Evolutionary conservation across 2,888 invertebrate genomes (phyloP), one percentile per base, ranked within the genome.

Genomic region (Timema cristinae): DNA sequence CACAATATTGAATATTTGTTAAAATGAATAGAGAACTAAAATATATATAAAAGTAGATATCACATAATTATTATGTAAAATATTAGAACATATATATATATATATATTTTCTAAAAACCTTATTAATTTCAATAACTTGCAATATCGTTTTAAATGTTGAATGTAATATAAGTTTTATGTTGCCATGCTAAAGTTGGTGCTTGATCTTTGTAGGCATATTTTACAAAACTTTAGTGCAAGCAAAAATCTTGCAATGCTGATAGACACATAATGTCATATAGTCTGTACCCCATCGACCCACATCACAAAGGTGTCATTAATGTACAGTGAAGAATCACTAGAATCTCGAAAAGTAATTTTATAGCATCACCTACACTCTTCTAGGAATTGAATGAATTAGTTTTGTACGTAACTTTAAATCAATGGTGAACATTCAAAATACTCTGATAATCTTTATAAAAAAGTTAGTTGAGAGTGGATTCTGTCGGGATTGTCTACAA

Each of bases 181-280:
- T 75, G 74, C 72, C 74, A 75, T 75, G 71, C 73, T 73, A 72
- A 71, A 69, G 69, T 71, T 75, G 74, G 74, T 75, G 74, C 74
- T 75, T 75, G 70, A 71, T 72, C 70, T 71, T 72, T 67, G 73
- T 75, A 75, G 74, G 70, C 74, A 70, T 71, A 71, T 68, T 71
- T 73, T 69, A 66, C 66, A 71, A 70, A 56, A 54, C 52, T 66
- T 52, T 69, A 66, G 56, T 72, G 67, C 32, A 67, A 50, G 68
- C 72, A 73, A 63, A 47, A 48, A 48, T 63, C 48, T 48, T 63
- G 63, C 63, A 32, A 63, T 63, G 63, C 63, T 63, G 63, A 47
- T 63, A 63, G 63, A 63, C 48, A 63, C 59, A 54, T 69, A 71
- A 66, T 52, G 73, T 63, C 32, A 11, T 63, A 68, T 71, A 66